Evolutionary conservation across 2,888 invertebrate species (phyloP).

Genomic region (Chrysomela aeneicollis): DNA sequence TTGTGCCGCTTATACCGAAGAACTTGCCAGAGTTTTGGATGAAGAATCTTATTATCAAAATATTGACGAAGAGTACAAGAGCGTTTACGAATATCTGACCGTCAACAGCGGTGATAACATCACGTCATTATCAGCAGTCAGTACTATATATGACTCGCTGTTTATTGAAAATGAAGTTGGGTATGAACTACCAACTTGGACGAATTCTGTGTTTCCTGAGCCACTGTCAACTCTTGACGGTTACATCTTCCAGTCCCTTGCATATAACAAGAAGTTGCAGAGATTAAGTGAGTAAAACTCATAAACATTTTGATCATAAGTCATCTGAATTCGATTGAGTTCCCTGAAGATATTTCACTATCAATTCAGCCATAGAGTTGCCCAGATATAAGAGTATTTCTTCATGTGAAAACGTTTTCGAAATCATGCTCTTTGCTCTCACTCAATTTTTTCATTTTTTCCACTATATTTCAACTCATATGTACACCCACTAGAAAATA

Average conservation of each 20-base stretch:
- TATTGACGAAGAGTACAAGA: conserved; percentile 63
- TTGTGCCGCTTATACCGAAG: conserved; percentile 21
- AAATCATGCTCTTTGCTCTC: no score
- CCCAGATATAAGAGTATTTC: no score
- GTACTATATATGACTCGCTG: conserved; percentile 67
- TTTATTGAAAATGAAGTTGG: conserved; percentile 65
- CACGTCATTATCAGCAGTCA: conserved; percentile 62
- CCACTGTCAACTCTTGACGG: conserved; percentile 8
- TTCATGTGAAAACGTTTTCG: no score
- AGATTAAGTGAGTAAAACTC: conserved; percentile 5
- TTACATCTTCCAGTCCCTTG: background rate
- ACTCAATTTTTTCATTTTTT: no score
- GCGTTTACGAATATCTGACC: conserved; percentile 70
- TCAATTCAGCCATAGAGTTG: no score
- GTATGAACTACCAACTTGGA: conserved; percentile 19
- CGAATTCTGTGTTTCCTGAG: conserved; percentile 19
- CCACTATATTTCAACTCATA: no score
- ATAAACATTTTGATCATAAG: no score
- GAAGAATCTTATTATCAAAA: conserved; percentile 52
- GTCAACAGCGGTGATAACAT: conserved; percentile 67
- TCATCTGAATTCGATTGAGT: no score
- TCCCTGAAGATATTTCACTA: no score
- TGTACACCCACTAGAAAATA: no score
- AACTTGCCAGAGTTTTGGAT: conserved; percentile 1
- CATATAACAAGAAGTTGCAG: conserved; percentile 6